Evolutionary conservation across 2,113 vertebrate species (phyloP).

Genomic region (Anarhynchus alexandrinus): DNA sequence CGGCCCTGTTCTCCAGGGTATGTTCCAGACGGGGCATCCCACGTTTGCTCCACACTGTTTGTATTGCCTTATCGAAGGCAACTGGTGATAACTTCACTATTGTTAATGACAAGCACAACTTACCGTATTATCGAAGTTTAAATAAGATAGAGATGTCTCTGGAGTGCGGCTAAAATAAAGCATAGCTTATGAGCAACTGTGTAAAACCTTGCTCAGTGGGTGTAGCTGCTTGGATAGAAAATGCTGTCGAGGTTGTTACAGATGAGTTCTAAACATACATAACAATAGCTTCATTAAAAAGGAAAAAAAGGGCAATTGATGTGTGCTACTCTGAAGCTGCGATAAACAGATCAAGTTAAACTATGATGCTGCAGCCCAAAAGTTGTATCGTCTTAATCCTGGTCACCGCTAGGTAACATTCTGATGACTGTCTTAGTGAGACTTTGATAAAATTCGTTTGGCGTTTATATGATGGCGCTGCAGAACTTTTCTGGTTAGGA

Average conservation of each 20-base stretch:
- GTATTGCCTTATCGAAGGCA: conserved; percentile 53
- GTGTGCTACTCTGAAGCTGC: not conserved
- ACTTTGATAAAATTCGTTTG: not conserved
- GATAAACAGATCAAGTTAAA: not conserved
- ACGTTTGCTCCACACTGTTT: conserved; percentile 6
- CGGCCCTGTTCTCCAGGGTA: not conserved
- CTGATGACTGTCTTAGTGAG: not conserved
- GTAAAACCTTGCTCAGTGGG: not conserved
- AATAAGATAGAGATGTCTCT: conserved; percentile 42
- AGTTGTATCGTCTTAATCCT: not conserved
- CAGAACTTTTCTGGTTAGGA: not conserved
- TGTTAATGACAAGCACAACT: conserved; percentile 16
- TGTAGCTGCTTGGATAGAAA: not conserved
- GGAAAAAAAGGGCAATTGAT: not conserved
- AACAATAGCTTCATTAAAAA: not conserved
- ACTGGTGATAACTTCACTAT: conserved; percentile 28
- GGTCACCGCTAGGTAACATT: not conserved
- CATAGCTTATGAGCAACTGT: not conserved
- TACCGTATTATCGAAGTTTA: conserved; percentile 54
- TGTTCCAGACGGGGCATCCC: not conserved
- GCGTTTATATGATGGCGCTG: accelerated
- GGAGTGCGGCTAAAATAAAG: not conserved
- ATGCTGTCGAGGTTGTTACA: not conserved
- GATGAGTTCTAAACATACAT: not conserved
- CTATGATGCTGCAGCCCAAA: not conserved